Conservation (phyloP, 2,888 invertebrate species). For the Drosophila prolongata region DNA sequence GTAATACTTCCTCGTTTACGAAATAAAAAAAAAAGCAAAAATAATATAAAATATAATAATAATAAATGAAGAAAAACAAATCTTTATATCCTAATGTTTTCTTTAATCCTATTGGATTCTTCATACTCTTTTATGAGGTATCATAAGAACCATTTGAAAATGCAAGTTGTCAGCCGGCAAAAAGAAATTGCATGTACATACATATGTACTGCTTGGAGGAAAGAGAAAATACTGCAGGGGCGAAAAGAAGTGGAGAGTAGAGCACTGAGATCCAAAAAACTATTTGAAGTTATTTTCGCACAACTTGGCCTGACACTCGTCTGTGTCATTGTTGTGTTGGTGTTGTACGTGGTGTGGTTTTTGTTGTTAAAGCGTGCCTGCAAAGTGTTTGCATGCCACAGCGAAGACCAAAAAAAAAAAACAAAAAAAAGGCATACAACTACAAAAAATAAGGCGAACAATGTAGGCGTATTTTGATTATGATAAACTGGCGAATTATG, state of each 20-base stretch:
- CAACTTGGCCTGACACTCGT: conserved; percentile 78
- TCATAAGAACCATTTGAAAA: conserved; percentile 16
- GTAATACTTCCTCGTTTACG: too few relatives aligned
- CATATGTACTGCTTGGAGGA: conserved; percentile 27
- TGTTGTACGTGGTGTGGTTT: conserved; percentile 30
- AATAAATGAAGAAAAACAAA: too few relatives aligned
- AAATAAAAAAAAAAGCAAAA: too few relatives aligned
- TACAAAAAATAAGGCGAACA: conserved; percentile 59
- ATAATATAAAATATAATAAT: too few relatives aligned
- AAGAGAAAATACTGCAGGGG: conserved; percentile 25
- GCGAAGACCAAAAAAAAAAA: conserved; percentile 11
- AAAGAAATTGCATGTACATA: conserved; percentile 62
- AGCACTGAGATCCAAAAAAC: conserved; percentile 44
- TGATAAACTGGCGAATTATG: conserved; percentile 83
- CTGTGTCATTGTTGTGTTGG: conserved; percentile 75
- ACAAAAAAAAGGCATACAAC: conserved; percentile 12
- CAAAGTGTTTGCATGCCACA: conserved; percentile 78
- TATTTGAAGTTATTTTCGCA: conserved; percentile 80
- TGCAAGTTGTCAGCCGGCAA: conserved; percentile 47
- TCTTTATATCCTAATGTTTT: too few relatives aligned
- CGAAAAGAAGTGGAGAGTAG: conserved; percentile 10
- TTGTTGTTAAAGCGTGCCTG: conserved; percentile 58
- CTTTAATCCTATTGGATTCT: too few relatives aligned
- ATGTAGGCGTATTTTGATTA: conserved; percentile 81
- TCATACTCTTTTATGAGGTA: not conserved